These are phyloP conservation scores for Drosophila serrata DNA, from an alignment of 1,140 invertebrate species.

Conservation along the genomic window DNA sequence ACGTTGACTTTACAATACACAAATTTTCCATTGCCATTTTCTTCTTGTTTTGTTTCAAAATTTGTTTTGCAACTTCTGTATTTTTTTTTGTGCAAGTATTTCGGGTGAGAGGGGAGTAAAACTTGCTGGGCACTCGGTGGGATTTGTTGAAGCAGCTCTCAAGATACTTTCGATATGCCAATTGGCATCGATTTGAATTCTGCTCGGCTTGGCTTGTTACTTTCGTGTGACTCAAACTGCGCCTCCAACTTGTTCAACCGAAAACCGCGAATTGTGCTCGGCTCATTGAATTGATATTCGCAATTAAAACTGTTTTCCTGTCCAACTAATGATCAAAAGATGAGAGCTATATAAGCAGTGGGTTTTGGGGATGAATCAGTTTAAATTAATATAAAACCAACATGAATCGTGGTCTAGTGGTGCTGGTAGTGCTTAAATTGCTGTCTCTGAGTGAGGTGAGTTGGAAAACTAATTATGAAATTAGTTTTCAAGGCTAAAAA, in stretches of 20 bases:
- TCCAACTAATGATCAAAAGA: conserved; percentile 28
- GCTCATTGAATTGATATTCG: conserved; percentile 71
- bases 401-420: conserved; percentile 32
- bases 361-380: not conserved
- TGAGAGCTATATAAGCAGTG: conserved; percentile 25
- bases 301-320: conserved; percentile 47
- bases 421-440: conserved; percentile 9
- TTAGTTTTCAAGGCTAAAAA: rapidly evolving
- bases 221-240: conserved; percentile 71
- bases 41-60: conserved; percentile 68
- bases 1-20: not conserved
- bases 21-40: conserved; percentile 16
- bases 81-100: conserved; percentile 30
- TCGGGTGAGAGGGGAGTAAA: not conserved
- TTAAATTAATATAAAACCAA: not conserved
- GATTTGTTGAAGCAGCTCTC: conserved; percentile 71
- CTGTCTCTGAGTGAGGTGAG: conserved; percentile 16
- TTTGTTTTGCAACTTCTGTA: conserved; percentile 52
- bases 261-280: conserved; percentile 45
- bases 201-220: conserved; percentile 35
- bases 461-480: not conserved
- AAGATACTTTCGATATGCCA: conserved; percentile 62
- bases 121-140: conserved; percentile 44
- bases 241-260: conserved; percentile 57
- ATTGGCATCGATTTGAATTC: conserved; percentile 66